Evolutionary conservation across 2,888 invertebrate genomes (phyloP).

Genomic region (Schizaphis graminum): DNA sequence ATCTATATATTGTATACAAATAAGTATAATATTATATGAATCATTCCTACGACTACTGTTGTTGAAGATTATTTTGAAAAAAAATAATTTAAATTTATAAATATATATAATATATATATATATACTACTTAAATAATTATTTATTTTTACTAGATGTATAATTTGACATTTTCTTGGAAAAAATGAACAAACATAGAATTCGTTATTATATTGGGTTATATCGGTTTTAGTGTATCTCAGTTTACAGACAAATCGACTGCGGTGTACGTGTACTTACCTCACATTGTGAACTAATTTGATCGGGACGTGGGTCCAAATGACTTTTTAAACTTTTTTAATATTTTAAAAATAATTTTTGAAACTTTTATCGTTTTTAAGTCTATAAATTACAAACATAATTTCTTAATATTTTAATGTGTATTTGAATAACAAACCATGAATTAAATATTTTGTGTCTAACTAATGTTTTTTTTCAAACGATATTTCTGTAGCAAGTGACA

Average conservation of each 20-base stretch:
- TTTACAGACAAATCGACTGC: no score
- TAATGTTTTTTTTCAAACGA: no score
- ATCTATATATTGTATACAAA: background rate
- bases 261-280: background rate
- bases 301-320: background rate
- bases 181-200: background rate
- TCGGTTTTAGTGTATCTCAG: background rate
- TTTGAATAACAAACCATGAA: no score
- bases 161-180: fast-evolving
- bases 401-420: no score
- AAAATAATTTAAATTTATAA: background rate
- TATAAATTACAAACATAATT: no score
- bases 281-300: background rate
- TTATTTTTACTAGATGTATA: background rate
- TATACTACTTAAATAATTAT: background rate
- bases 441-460: no score
- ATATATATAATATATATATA: background rate
- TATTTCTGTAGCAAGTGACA: no score
- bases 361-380: no score
- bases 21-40: background rate
- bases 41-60: background rate
- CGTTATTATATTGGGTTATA: background rate
- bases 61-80: background rate
- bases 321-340: no score
- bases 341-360: no score